A percentile compares a stretch with the other conserved stretches of the same genome.
phyloP scores from a whole-genome alignment of 2,797 vertebrate genomes.

The Arctocebus calabarensis region DNA sequence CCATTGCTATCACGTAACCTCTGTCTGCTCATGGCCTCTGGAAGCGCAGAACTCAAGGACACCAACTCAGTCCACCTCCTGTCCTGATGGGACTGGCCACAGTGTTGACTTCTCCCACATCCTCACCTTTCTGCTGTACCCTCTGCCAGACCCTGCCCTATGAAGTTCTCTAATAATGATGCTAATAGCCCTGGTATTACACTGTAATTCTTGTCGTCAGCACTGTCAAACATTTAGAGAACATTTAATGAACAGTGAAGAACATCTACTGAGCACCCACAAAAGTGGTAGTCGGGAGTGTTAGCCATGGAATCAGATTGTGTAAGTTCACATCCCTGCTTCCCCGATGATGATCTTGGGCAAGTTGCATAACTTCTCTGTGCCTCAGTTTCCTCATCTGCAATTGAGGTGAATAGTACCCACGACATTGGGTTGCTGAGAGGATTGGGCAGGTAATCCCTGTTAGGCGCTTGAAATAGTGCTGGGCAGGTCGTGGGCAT shows the following conservation, averaged over 20 bases:
- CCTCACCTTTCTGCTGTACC: neutral
- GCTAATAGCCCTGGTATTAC: neutral
- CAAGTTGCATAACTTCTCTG: neutral
- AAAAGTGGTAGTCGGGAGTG: neutral
- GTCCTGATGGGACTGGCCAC: neutral
- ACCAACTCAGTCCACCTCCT: neutral
- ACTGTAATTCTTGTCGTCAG: neutral
- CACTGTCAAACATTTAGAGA: neutral
- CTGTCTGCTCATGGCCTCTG: neutral
- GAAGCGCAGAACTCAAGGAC: neutral
- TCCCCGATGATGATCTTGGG: neutral
- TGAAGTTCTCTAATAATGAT: neutral
- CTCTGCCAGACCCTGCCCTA: neutral
- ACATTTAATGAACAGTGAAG: neutral
- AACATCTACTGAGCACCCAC: neutral
- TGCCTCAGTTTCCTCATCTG: neutral
- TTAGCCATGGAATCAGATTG: fast-evolving
- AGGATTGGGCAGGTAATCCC: neutral
- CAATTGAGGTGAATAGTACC: neutral
- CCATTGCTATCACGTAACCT: neutral
- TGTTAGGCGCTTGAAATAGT: neutral
- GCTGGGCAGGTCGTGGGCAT: fast-evolving
- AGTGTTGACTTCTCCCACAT: neutral
- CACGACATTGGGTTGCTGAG: neutral
- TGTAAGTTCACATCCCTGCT: neutral